phyloP scores from a whole-genome alignment of 2,888 invertebrate species.

The Melitaea athalia region DNA sequence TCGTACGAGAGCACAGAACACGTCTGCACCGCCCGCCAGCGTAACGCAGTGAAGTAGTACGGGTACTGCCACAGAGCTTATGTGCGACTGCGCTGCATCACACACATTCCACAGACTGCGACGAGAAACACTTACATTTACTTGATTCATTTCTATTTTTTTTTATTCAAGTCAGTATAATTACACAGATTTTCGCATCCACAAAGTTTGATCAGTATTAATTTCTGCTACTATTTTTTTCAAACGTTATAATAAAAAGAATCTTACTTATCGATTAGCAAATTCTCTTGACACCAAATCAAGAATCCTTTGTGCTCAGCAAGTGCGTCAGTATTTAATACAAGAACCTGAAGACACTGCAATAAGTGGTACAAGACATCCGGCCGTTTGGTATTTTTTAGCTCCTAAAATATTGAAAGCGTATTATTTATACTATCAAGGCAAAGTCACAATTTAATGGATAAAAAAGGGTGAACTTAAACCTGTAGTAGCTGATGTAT shows the following conservation, averaged over 20 bases:
- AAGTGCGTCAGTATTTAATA: slow-evolving; percentile 96
- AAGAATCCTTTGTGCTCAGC: slow-evolving; percentile 96
- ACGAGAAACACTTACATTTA: background rate
- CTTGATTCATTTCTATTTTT: too few relatives aligned
- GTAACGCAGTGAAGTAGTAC: slow-evolving; percentile 97
- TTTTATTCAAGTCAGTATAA: too few relatives aligned
- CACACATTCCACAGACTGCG: slow-evolving; percentile 94
- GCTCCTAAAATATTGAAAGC: slow-evolving; percentile 80
- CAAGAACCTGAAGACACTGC: slow-evolving; percentile 94
- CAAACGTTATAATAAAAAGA: too few relatives aligned
- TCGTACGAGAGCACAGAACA: slow-evolving; percentile 97
- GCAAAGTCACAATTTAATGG: background rate
- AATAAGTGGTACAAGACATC: slow-evolving; percentile 97
- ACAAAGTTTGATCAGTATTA: background rate
- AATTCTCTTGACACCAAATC: slow-evolving; percentile 97
- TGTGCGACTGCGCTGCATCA: slow-evolving; percentile 95
- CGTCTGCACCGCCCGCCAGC: slow-evolving; percentile 95
- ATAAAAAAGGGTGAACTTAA: slow-evolving; percentile 16
- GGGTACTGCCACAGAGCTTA: slow-evolving; percentile 95
- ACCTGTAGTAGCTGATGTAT: slow-evolving; percentile 95
- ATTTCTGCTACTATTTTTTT: too few relatives aligned
- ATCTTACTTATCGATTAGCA: slow-evolving; percentile 93
- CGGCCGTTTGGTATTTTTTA: slow-evolving; percentile 91
- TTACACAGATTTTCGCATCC: background rate
- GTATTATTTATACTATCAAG: background rate